Percentiles rank a stretch among this genome's conserved stretches.
phyloP scores from a whole-genome alignment of 2,113 vertebrate genomes.

The Mugil cephalus region DNA sequence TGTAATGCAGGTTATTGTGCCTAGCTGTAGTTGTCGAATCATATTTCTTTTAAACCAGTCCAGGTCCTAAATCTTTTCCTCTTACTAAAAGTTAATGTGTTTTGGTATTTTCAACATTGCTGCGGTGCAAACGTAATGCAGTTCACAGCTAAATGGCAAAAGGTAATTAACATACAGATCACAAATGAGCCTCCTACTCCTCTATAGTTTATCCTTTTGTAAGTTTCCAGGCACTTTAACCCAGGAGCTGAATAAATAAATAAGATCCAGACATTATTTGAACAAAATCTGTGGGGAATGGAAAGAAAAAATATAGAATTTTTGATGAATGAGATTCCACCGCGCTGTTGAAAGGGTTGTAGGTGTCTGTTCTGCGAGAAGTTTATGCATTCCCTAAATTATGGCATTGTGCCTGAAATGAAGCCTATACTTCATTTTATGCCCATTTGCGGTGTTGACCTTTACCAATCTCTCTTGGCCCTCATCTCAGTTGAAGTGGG shows the following conservation, averaged over 20 bases:
- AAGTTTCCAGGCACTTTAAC: neutral
- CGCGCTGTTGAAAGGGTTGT: slow-evolving; percentile 11
- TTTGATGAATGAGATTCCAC: slow-evolving; percentile 34
- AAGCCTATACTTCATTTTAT: slow-evolving; percentile 75
- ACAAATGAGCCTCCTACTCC: neutral
- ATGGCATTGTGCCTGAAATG: slow-evolving; percentile 65
- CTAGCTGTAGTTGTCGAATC: neutral
- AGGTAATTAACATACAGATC: neutral
- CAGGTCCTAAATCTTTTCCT: neutral
- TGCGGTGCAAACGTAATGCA: neutral
- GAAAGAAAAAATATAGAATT: slow-evolving; percentile 18
- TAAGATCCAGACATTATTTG: slow-evolving; percentile 1
- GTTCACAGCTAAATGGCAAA: neutral
- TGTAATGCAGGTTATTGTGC: slow-evolving; percentile 6
- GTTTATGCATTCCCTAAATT: slow-evolving; percentile 59
- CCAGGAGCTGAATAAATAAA: neutral
- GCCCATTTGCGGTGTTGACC: slow-evolving; percentile 79
- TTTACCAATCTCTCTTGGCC: slow-evolving; percentile 79
- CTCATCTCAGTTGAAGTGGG: slow-evolving; percentile 79
- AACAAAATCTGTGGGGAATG: slow-evolving; percentile 16
- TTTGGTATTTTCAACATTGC: neutral
- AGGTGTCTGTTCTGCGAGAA: slow-evolving; percentile 37
- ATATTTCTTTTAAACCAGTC: neutral
- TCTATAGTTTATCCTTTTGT: neutral
- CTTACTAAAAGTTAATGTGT: neutral